Conservation (phyloP, 2,888 invertebrate genomes). For the Eurois occulta region DNA sequence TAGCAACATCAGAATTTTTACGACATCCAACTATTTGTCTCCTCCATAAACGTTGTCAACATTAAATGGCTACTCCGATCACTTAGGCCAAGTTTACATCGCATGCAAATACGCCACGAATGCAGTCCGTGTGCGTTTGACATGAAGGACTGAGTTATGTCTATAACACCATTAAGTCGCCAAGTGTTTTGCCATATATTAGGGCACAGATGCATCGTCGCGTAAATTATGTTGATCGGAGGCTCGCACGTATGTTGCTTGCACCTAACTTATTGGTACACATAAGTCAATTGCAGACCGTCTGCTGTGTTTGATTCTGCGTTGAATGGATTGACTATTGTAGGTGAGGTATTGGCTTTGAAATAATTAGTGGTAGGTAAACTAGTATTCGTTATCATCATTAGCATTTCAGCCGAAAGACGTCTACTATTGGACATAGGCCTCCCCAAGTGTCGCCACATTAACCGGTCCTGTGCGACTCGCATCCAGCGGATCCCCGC, state of each 20-base stretch:
- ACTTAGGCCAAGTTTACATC: conserved; percentile 54
- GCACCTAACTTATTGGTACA: conserved; percentile 60
- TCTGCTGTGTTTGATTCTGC: conserved; percentile 35
- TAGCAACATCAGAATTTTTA: conserved; percentile 18
- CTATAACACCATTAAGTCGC: conserved; percentile 71
- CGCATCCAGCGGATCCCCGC: too few species aligned
- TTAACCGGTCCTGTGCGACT: too few species aligned
- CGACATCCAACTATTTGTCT: conserved; percentile 25
- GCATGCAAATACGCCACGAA: conserved; percentile 57
- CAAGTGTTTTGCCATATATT: conserved; percentile 72
- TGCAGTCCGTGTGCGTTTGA: conserved; percentile 72
- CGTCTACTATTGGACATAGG: too few species aligned
- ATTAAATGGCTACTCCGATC: conserved; percentile 33
- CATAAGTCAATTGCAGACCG: conserved; percentile 57
- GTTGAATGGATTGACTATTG: conserved; percentile 7
- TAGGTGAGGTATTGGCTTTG: neutral
- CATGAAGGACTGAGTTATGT: conserved; percentile 75
- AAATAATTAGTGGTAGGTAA: neutral
- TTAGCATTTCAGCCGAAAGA: too few species aligned
- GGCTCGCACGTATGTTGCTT: conserved; percentile 57
- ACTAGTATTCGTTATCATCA: too few species aligned
- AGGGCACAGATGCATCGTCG: conserved; percentile 66
- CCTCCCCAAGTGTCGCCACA: too few species aligned
- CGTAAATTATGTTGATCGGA: conserved; percentile 65
- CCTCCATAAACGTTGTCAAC: conserved; percentile 12